A percentile compares a stretch with the other conserved stretches of the same genome.
Evolutionary conservation across 23 tunicate species (phyloP).

Genomic region (Trididemnum nubilum): DNA sequence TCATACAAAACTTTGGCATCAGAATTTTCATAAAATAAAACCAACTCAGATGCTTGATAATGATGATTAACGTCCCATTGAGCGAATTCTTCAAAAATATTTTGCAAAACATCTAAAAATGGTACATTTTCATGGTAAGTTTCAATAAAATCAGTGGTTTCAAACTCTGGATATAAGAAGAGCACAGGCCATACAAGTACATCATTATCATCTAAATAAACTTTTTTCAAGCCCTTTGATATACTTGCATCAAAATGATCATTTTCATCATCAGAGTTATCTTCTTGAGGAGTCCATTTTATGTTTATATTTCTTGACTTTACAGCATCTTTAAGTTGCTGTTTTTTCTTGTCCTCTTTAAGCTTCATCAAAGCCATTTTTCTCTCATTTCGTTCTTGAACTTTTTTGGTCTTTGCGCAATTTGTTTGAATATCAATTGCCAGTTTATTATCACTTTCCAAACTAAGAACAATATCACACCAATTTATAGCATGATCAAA

Average conservation of each 20-base stretch:
- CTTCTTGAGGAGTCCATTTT: not conserved
- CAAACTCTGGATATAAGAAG: slow-evolving; percentile 71
- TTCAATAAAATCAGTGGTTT: slow-evolving; percentile 79
- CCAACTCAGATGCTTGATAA: slow-evolving; percentile 36
- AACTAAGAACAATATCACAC: slow-evolving; percentile 43
- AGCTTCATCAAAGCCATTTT: slow-evolving; percentile 21
- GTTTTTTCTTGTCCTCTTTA: slow-evolving; percentile 23
- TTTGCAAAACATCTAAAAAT: slow-evolving; percentile 47
- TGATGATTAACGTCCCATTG: slow-evolving; percentile 56
- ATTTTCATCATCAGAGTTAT: slow-evolving; percentile 2
- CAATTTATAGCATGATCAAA: slow-evolving; percentile 68
- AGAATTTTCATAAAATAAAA: slow-evolving; percentile 55
- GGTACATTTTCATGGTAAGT: slow-evolving; percentile 55
- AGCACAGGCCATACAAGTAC: slow-evolving; percentile 79
- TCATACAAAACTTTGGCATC: slow-evolving; percentile 26
- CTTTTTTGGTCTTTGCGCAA: slow-evolving; percentile 16
- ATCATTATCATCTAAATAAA: slow-evolving; percentile 54
- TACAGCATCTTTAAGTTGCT: slow-evolving; percentile 35
- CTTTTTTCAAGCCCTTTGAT: slow-evolving; percentile 37
- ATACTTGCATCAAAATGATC: slow-evolving; percentile 31
- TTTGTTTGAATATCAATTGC: slow-evolving; percentile 31
- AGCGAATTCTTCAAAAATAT: slow-evolving; percentile 56
- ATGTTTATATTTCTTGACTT: slow-evolving; percentile 22
- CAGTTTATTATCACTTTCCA: slow-evolving; percentile 46
- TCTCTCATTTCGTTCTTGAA: slow-evolving; percentile 56